Evolutionary conservation across 2,113 vertebrate species (phyloP).

Genomic region (Bos taurus): DNA sequence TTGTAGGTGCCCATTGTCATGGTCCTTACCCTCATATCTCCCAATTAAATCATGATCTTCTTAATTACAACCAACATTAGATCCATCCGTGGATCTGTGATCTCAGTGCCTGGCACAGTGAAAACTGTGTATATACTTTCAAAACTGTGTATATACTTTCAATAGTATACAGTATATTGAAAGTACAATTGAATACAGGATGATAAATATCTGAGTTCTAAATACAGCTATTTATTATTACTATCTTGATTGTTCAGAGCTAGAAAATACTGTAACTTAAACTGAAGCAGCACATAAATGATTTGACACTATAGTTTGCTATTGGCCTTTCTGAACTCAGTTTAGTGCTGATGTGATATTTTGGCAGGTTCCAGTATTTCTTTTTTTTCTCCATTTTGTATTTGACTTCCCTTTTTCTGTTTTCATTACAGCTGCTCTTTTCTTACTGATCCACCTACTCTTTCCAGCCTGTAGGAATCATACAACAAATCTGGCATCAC

Average conservation of each 20-base stretch:
- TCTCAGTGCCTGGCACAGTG: not conserved
- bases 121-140: not conserved
- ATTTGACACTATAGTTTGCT: not conserved
- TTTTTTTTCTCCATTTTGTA: not conserved
- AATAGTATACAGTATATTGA: not conserved
- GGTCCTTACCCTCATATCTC: not conserved
- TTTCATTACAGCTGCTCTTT: not conserved
- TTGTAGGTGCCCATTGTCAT: not conserved
- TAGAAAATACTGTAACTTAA: not conserved
- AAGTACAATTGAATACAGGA: not conserved
- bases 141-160: not conserved
- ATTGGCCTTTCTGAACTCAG: not conserved
- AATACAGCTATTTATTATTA: not conserved
- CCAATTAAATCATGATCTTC: not conserved
- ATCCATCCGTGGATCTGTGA: not conserved
- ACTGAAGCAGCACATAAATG: not conserved
- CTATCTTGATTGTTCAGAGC: not conserved
- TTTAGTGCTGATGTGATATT: not conserved
- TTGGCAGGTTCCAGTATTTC: not conserved
- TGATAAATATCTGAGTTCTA: not conserved
- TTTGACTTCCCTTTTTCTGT: not conserved
- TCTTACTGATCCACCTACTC: not conserved
- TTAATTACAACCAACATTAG: not conserved
- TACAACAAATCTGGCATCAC: not conserved
- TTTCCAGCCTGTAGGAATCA: not conserved